Base-by-base conservation (phyloP, 2,797 vertebrate genomes). In the Aeoliscus strigatus region DNA sequence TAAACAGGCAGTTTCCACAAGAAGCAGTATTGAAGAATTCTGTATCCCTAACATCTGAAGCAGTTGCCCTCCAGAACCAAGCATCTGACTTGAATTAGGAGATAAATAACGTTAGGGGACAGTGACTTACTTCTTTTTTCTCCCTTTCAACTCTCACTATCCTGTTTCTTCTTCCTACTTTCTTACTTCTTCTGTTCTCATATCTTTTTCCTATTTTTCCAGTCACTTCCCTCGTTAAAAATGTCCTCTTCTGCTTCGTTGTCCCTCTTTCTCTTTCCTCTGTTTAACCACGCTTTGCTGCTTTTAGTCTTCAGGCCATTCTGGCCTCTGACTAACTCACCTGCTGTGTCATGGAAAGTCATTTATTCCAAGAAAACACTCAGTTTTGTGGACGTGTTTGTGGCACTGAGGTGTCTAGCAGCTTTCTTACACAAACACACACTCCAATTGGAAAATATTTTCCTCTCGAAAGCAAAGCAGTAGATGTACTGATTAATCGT, bases 81-180 rank as follows among this genome's bases (percentile, higher is more conserved):
- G 63, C 69, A 70, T 73, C 64, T 75, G 77, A 66, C 58, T 64
- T 61, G 10, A 21, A 66, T 75, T 79, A 79, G 62, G 43, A 52
- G 6, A 1, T 17, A 29, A 18, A 15, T 35, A 28, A 33, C 2
- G 5, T 9, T 11, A 11, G 17, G 4, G 1, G 27, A 32, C 18
- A n/a, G n/a, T n/a, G n/a, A n/a, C n/a, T n/a, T n/a, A n/a, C 27
- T 2, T 14, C 10, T 3, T 21, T 37, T 35, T 8, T 4, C 15
- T 14, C 12, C 9, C 11, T 14, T 35, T 25, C 8, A 21, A 21
- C 18, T 24, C 12, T 5, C 1, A n/a, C n/a, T n/a, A n/a, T n/a
- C n/a, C n/a, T n/a, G n/a, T n/a, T n/a, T n/a, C n/a, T n/a, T n/a
- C n/a, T n/a, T n/a, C n/a, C n/a, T n/a, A n/a, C 21, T 39, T 13